A percentile compares a stretch with the other conserved stretches of the same genome.
Conservation (phyloP, 37 sponge, comb jelly and placozoan species). For the Spongilla lacustris region DNA sequence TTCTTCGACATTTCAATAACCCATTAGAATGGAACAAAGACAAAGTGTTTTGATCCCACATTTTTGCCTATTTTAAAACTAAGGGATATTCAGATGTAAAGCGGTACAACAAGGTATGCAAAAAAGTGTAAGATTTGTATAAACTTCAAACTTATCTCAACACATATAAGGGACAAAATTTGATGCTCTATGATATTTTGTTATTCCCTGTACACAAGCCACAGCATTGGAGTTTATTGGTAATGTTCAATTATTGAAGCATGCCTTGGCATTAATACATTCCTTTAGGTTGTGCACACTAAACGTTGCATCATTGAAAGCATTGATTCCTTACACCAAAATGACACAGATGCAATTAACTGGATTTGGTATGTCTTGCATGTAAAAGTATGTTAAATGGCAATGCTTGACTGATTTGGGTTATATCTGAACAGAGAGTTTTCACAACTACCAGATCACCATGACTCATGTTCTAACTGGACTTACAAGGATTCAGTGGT, state of each 20-base stretch:
- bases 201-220: conserved; percentile 1
- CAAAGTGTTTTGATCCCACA: background rate
- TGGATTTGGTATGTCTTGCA: conserved; percentile 1
- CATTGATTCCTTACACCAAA: background rate
- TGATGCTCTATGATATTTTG: background rate
- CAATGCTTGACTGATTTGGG: background rate
- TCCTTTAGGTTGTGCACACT: background rate
- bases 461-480: background rate
- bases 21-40: background rate
- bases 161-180: background rate
- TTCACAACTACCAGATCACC: background rate
- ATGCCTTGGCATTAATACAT: background rate
- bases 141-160: conserved; percentile 1
- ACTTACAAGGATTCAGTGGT: conserved; percentile 1
- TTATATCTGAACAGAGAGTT: background rate
- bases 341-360: background rate
- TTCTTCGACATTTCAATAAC: background rate
- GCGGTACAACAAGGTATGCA: background rate
- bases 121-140: conserved; percentile 1
- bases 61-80: background rate
- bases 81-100: background rate
- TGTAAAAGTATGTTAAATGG: conserved; percentile 1
- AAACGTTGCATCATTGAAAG: background rate
- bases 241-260: conserved; percentile 1
- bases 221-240: background rate